phyloP scores from a whole-genome alignment of 2,113 vertebrate genomes.

The Cyprinodon tularosa region DNA sequence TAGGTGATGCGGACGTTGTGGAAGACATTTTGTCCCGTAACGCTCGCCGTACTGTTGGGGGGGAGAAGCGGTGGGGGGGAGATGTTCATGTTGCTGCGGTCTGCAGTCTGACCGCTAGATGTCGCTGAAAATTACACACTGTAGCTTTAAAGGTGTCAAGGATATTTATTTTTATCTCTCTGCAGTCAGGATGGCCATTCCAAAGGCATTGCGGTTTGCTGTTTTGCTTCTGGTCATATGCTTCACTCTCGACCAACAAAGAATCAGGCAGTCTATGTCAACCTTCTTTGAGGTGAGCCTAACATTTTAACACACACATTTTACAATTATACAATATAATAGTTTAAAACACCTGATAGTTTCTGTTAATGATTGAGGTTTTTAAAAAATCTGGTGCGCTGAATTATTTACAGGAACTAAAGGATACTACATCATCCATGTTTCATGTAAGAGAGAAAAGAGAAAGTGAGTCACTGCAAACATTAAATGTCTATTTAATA shows the following conservation, averaged over 20 bases:
- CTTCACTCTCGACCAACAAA: conserved; percentile 18
- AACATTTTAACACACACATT: background rate
- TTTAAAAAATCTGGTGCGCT: background rate
- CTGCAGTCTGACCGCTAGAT: too few relatives aligned
- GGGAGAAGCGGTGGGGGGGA: too few relatives aligned
- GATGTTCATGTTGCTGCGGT: too few relatives aligned
- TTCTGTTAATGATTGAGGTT: background rate
- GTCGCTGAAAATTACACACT: too few relatives aligned
- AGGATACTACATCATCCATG: background rate
- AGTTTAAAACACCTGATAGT: background rate
- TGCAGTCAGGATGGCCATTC: conserved; percentile 37
- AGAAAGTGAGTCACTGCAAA: conserved; percentile 25
- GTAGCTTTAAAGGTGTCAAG: background rate
- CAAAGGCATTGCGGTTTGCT: conserved; percentile 6
- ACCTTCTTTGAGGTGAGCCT: conserved; percentile 28
- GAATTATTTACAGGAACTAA: conserved; percentile 9
- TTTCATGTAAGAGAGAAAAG: conserved; percentile 33
- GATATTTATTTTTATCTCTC: background rate
- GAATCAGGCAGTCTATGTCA: background rate
- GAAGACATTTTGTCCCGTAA: too few relatives aligned
- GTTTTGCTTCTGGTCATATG: conserved; percentile 30
- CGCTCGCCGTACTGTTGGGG: too few relatives aligned
- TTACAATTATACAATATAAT: background rate
- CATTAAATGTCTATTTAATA: background rate
- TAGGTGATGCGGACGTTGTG: too few relatives aligned